Base-by-base conservation (phyloP, 2,113 vertebrate genomes). In the Bungarus multicinctus region DNA sequence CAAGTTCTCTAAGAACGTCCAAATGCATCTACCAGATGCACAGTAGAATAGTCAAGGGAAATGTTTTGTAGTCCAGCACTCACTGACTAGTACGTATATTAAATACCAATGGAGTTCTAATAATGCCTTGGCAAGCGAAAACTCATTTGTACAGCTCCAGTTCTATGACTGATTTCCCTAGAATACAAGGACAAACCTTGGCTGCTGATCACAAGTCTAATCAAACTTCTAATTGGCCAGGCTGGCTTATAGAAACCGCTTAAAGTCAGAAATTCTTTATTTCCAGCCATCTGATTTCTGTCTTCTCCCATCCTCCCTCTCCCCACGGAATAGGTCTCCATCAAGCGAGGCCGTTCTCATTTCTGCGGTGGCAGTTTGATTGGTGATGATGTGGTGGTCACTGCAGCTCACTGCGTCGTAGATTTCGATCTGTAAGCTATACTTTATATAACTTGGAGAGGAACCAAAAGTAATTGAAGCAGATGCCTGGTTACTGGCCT, bases 331-430 rank as follows among this genome's bases (percentile, higher is more conserved):
- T 64, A 95, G 87, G 86, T 95, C 3, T 90, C 89, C n/a, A 25
- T 96, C 53, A 90, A 95, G 81, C 18, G 52, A 52, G 47, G 81
- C 2, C 4, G 0, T 45, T 92, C 87, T 55, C 55, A 91, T 58
- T 93, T 93, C 64, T 91, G 94, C 1, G 93, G 93, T 9, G 89
- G 93, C 0, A 39, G 22, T 34, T 93, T 95, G 88, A 50, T 93
- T 53, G 2, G 0, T 57, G 94, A 69, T 39, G 57, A 90, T 0
- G 0, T 57, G 89, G 58, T 93, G n/a, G n/a, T 93, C 43, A 87
- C 90, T 0, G 2, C 92, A 30, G 60, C 90, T 89, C 55, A 53
- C n/a, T 93, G 93, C 0, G 2, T 92, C 5, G 39, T 87, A n/a
- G 88, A 22, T 57, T 57, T 92, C 34, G 52, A 93, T 91, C 50